phyloP scores from a whole-genome alignment of 2,113 vertebrate genomes.

The Misgurnus mizolepis region DNA sequence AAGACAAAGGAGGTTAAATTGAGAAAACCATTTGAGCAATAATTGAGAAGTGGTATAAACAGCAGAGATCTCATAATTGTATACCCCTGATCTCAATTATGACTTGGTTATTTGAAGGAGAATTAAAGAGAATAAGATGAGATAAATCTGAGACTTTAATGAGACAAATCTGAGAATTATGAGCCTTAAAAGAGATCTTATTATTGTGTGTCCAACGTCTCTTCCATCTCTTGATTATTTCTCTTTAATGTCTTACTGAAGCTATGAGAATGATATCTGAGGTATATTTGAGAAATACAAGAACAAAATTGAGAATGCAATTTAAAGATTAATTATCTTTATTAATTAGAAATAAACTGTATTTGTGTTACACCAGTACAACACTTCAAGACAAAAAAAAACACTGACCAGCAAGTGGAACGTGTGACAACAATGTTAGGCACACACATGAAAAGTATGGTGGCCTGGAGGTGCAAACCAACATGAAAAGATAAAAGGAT shows the following conservation, averaged over 20 bases:
- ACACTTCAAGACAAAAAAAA: neutral
- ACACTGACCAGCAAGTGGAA: slow-evolving; percentile 1
- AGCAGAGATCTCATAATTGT: no score
- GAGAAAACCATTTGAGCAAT: no score
- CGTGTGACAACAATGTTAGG: no score
- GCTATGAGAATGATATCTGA: slow-evolving; percentile 38
- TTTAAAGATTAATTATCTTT: no score
- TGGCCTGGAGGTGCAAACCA: neutral
- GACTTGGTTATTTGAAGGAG: neutral
- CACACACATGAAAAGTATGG: no score
- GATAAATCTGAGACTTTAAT: slow-evolving; percentile 34
- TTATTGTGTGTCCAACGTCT: slow-evolving; percentile 30
- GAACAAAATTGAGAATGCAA: neutral
- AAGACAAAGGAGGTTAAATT: no score
- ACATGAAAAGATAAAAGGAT: slow-evolving; percentile 7
- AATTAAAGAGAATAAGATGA: slow-evolving; percentile 28
- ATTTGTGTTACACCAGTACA: no score
- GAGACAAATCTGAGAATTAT: slow-evolving; percentile 38
- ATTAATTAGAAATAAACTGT: no score
- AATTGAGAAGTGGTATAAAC: no score
- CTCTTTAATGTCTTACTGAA: slow-evolving; percentile 31
- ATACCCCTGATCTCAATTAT: no score
- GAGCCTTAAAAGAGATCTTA: slow-evolving; percentile 32
- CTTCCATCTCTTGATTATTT: slow-evolving; percentile 23
- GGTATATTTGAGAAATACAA: slow-evolving; percentile 37